Base-by-base conservation (phyloP, 2,797 vertebrate genomes). In the Eremophila alpestris region DNA sequence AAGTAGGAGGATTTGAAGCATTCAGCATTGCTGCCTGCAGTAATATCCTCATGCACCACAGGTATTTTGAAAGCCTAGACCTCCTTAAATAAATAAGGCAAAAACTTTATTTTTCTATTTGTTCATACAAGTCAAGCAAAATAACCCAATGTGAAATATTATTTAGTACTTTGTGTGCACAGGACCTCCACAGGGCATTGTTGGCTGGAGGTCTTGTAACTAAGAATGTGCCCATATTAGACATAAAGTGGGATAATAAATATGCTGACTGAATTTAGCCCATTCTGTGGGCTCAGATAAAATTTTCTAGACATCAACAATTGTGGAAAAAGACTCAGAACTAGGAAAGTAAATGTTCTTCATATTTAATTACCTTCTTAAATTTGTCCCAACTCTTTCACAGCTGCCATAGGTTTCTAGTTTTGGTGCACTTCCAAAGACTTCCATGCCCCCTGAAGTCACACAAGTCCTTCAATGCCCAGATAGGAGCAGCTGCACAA, bases 401-500 rank as follows among this genome's bases (percentile, higher is more conserved):
- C 84, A 75, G 89, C 82, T 92, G 79, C 55, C 49, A 29, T 27
- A 46, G 6, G 27, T 74, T 85, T 49, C 32, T 48, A 62, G 71
- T 36, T 87, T 91, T 96, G 95, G 79, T 49, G 41, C 36, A 46
- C 21, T 85, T 89, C 79, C 87, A 92, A 70, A 87, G 56, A 22
- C 65, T 77, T 85, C 46, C 38, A 56, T 46, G 45, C 45, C 34
- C 32, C 85, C 87, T 76, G 71, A 92, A 94, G 56, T 80, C 87
- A 89, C 54, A 46, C 5, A 64, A 91, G 71, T 24, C 51, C 71
- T 74, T 85, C 41, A 80, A 58, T 40, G 83, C 34, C 19, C 79
- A 87, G 45, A n/a, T 80, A 85, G 4, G 34, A 94, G 64, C 96
- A 96, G 95, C 96, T 96, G 95, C 89, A 74, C 32, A 36, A 63